Conservation (phyloP, 2,888 invertebrate species). For the Troilus luridus region DNA sequence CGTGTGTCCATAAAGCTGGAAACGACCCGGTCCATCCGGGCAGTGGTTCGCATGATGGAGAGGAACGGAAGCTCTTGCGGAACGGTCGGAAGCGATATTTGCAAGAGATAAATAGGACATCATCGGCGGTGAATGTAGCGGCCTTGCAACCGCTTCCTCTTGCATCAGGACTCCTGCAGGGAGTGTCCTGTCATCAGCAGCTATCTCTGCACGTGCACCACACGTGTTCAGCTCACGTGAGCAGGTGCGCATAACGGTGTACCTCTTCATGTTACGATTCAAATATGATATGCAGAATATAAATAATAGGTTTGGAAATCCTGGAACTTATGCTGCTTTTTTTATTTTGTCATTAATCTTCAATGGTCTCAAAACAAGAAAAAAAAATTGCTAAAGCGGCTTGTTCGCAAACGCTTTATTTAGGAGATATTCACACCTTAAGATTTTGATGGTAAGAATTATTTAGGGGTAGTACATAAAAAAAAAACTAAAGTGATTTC, state of each 20-base stretch:
- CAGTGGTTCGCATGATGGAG: not conserved
- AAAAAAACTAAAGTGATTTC: too few relatives aligned
- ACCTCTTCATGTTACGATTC: not conserved
- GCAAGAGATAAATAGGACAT: constrained; percentile 3
- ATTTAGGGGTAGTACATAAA: too few relatives aligned
- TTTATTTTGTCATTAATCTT: too few relatives aligned
- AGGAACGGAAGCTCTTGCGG: constrained; percentile 15
- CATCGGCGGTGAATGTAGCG: constrained; percentile 43
- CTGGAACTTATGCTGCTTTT: too few relatives aligned
- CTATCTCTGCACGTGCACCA: not conserved
- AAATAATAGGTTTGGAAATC: too few relatives aligned
- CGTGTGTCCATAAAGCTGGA: not conserved
- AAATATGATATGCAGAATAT: not conserved
- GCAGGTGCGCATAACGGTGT: not conserved
- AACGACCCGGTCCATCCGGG: not conserved
- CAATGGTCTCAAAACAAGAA: too few relatives aligned
- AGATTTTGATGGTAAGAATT: too few relatives aligned
- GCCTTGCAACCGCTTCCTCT: constrained; percentile 51
- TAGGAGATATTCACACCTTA: too few relatives aligned
- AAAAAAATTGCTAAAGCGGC: too few relatives aligned
- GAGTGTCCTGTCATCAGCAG: constrained; percentile 26
- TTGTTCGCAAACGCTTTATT: too few relatives aligned
- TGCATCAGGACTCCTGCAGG: constrained; percentile 47
- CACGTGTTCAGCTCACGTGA: not conserved
- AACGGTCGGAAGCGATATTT: constrained; percentile 11